Conservation (phyloP, 2,797 vertebrate genomes). For the Gallirallus australis region DNA sequence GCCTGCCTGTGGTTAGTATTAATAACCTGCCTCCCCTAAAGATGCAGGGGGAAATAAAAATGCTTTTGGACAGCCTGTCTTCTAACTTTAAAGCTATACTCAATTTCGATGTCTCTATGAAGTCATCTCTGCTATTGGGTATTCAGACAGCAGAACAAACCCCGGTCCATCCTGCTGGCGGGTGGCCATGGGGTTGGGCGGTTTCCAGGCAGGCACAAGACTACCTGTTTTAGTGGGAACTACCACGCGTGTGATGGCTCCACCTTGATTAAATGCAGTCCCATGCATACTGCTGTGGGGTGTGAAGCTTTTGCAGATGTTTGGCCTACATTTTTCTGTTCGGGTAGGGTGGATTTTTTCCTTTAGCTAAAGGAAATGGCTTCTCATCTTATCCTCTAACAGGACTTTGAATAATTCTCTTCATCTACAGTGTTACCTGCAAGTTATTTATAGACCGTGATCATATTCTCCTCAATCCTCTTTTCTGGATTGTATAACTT, state of each 20-base stretch:
- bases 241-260: rapidly evolving
- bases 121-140: background rate
- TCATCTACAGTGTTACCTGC: slow-evolving; percentile 52
- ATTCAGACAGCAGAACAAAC: background rate
- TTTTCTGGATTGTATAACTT: slow-evolving; percentile 59
- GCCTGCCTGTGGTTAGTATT: background rate
- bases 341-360: background rate
- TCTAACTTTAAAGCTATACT: background rate
- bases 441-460: slow-evolving; percentile 45
- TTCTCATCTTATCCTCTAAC: slow-evolving; percentile 8
- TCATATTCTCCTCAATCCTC: slow-evolving; percentile 40
- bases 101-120: background rate
- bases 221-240: background rate
- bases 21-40: background rate
- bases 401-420: slow-evolving; percentile 11
- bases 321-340: slow-evolving; percentile 5
- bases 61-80: background rate
- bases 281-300: background rate
- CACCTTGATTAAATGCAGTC: background rate
- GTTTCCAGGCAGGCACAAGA: background rate
- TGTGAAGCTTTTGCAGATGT: background rate
- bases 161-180: background rate
- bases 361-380: slow-evolving; percentile 12
- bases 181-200: background rate
- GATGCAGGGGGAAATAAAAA: background rate